Evolutionary conservation across 1,140 invertebrate species (phyloP).

Genomic region (Nylanderia fulva): DNA sequence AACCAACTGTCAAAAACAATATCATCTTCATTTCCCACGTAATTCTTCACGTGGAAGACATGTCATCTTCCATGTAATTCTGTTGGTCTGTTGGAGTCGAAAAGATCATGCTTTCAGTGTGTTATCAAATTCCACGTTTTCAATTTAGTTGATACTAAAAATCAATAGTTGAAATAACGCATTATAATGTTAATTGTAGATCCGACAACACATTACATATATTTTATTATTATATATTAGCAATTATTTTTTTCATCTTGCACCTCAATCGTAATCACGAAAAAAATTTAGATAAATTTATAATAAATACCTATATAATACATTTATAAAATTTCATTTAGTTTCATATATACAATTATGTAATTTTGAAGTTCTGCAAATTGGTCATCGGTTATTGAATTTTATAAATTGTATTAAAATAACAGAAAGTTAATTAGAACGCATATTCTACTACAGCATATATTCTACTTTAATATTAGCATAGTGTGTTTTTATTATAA

Average conservation of each 20-base stretch:
- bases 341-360: too few species aligned
- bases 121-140: background rate
- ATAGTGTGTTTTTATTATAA: background rate
- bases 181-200: background rate
- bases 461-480: background rate
- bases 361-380: background rate
- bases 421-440: background rate
- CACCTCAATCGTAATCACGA: background rate
- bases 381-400: background rate
- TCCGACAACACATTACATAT: background rate
- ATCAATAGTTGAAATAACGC: background rate
- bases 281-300: background rate
- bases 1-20: background rate
- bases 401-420: background rate
- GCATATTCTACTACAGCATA: background rate
- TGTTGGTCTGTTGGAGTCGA: background rate
- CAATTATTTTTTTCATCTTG: background rate
- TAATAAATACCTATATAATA: too few species aligned
- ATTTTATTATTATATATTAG: background rate
- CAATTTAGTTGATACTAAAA: background rate
- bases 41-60: conserved; percentile 12
- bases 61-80: background rate
- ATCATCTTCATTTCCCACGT: background rate
- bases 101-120: background rate
- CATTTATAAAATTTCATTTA: too few species aligned